Evolutionary conservation across 2,888 invertebrate species (phyloP).

Genomic region (Ochropleura leucogaster): DNA sequence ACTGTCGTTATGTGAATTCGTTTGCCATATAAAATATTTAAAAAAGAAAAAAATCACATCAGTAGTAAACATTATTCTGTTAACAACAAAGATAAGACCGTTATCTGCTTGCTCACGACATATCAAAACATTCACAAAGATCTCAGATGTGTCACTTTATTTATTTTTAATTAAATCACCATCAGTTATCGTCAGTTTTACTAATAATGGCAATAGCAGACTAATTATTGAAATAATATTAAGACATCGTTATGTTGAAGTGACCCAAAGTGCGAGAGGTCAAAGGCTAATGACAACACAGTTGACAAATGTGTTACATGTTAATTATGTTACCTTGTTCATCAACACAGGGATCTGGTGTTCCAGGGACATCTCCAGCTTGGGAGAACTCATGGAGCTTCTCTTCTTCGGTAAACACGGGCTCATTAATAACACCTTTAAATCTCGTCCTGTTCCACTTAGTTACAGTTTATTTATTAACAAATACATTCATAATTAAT

Average conservation of each 20-base stretch:
- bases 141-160: slow-evolving; percentile 47
- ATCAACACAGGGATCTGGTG: slow-evolving; percentile 85
- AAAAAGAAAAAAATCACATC: slow-evolving; percentile 19
- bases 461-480: slow-evolving; percentile 76
- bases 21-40: slow-evolving; percentile 16
- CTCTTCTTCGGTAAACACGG: slow-evolving; percentile 72
- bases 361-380: slow-evolving; percentile 86
- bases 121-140: slow-evolving; percentile 47
- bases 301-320: slow-evolving; percentile 42
- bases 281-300: slow-evolving; percentile 58
- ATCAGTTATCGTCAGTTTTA: slow-evolving; percentile 38
- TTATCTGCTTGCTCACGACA: slow-evolving; percentile 28
- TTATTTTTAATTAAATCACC: slow-evolving; percentile 52
- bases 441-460: slow-evolving; percentile 72
- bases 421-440: slow-evolving; percentile 77
- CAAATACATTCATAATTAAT: slow-evolving; percentile 74
- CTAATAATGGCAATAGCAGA: slow-evolving; percentile 42
- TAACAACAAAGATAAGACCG: slow-evolving; percentile 34
- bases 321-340: slow-evolving; percentile 81
- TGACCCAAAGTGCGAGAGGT: slow-evolving; percentile 45
- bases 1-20: slow-evolving; percentile 31
- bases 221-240: slow-evolving; percentile 51
- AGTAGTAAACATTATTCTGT: slow-evolving; percentile 30
- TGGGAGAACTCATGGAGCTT: slow-evolving; percentile 81
- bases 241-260: slow-evolving; percentile 35